Percentiles rank a stretch among this genome's conserved stretches.
Conservation (phyloP, 2,797 vertebrate species). For the Spheniscus humboldti region DNA sequence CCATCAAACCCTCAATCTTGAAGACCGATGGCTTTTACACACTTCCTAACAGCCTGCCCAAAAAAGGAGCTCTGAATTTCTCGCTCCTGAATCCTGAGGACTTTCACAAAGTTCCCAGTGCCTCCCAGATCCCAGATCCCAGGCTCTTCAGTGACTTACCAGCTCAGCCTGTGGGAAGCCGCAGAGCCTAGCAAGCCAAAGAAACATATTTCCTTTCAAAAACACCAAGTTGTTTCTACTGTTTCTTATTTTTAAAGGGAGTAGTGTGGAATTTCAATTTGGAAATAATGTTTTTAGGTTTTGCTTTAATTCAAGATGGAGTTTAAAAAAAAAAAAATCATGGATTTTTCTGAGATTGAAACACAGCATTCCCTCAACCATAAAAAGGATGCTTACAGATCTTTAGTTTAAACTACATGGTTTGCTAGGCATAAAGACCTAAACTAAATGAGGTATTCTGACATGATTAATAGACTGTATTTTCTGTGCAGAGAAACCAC, state of each 20-base stretch:
- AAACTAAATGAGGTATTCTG: background rate
- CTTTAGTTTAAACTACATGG: background rate
- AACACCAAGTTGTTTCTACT: background rate
- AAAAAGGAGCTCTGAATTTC: background rate
- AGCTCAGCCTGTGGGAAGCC: background rate
- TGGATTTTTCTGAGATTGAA: background rate
- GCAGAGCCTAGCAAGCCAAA: background rate
- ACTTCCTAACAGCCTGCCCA: background rate
- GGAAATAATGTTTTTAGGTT: background rate
- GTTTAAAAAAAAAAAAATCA: accelerated
- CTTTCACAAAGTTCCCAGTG: background rate
- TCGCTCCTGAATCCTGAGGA: background rate
- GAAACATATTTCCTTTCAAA: background rate
- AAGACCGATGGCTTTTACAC: background rate
- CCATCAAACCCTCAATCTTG: background rate
- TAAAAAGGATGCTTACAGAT: background rate
- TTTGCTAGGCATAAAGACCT: background rate
- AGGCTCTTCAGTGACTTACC: background rate
- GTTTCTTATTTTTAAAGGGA: background rate
- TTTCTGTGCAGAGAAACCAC: background rate
- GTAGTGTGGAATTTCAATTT: background rate
- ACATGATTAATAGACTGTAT: background rate
- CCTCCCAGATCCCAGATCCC: background rate
- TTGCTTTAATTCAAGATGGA: background rate
- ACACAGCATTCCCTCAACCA: background rate